phyloP scores from a whole-genome alignment of 2,113 vertebrate species.

The Nothobranchius kuhntae region DNA sequence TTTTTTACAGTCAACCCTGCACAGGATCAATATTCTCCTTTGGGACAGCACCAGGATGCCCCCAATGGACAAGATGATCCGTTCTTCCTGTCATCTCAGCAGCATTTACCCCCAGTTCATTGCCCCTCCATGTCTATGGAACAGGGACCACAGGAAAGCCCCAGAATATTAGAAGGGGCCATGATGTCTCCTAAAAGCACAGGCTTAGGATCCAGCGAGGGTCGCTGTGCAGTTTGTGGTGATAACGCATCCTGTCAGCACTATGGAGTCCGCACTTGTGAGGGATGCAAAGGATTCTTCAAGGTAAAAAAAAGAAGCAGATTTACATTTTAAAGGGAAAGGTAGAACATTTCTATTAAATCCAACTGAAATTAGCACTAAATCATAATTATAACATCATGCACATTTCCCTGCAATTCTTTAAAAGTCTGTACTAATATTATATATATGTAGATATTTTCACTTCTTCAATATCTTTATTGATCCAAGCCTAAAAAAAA shows the following conservation, averaged over 20 bases:
- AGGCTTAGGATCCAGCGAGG: slow-evolving; percentile 78
- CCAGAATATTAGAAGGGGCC: slow-evolving; percentile 66
- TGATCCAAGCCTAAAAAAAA: too few species aligned
- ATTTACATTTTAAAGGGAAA: too few species aligned
- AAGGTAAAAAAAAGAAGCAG: slow-evolving; percentile 78
- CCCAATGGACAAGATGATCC: slow-evolving; percentile 75
- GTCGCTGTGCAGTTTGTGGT: slow-evolving; percentile 91
- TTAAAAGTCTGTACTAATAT: too few species aligned
- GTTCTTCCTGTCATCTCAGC: slow-evolving; percentile 76
- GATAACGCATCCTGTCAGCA: slow-evolving; percentile 94
- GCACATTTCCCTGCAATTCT: too few species aligned
- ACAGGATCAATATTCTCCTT: slow-evolving; percentile 69
- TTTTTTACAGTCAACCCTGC: slow-evolving; percentile 86
- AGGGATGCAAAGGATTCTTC: slow-evolving; percentile 96
- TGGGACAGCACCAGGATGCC: slow-evolving; percentile 64
- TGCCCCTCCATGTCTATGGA: slow-evolving; percentile 78
- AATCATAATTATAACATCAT: too few species aligned
- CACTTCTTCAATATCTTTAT: too few species aligned
- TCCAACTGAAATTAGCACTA: too few species aligned
- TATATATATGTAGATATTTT: too few species aligned
- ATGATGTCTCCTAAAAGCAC: slow-evolving; percentile 77
- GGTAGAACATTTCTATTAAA: too few species aligned
- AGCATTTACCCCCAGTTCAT: slow-evolving; percentile 59
- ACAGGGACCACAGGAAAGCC: slow-evolving; percentile 74
- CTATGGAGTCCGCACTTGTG: slow-evolving; percentile 92